These are phyloP conservation scores for Microcebus tavaratra DNA, from an alignment of 2,113 vertebrate species.

Conservation along the genomic window DNA sequence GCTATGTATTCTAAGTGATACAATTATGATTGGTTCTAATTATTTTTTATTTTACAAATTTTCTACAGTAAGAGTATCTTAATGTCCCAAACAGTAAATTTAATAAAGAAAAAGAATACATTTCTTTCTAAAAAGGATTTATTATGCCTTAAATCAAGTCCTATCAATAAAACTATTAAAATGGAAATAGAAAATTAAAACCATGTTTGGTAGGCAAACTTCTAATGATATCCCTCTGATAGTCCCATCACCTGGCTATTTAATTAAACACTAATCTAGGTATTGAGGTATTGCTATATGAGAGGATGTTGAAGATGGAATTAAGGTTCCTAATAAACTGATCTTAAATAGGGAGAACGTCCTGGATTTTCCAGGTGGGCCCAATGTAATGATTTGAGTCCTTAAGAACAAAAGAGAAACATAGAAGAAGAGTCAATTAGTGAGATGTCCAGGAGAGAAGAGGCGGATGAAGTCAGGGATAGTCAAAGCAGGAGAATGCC, in stretches of 20 bases:
- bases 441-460: background rate
- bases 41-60: background rate
- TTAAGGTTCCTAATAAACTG: background rate
- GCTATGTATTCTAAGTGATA: background rate
- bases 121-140: background rate
- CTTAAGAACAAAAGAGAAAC: background rate
- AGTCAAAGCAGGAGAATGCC: background rate
- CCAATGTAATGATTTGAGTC: background rate
- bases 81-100: background rate
- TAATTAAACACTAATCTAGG: conserved; percentile 1
- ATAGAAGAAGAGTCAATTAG: background rate
- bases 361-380: background rate
- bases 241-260: background rate
- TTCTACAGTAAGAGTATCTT: background rate
- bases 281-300: background rate
- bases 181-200: background rate
- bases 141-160: background rate
- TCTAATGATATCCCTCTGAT: background rate
- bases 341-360: background rate
- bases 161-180: background rate
- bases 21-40: background rate
- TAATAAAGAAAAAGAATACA: background rate
- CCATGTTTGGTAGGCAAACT: background rate
- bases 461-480: background rate
- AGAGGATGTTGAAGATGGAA: background rate